These are phyloP conservation scores for Pangasianodon hypophthalmus DNA, from an alignment of 2,113 vertebrate genomes.

Conservation along the genomic window DNA sequence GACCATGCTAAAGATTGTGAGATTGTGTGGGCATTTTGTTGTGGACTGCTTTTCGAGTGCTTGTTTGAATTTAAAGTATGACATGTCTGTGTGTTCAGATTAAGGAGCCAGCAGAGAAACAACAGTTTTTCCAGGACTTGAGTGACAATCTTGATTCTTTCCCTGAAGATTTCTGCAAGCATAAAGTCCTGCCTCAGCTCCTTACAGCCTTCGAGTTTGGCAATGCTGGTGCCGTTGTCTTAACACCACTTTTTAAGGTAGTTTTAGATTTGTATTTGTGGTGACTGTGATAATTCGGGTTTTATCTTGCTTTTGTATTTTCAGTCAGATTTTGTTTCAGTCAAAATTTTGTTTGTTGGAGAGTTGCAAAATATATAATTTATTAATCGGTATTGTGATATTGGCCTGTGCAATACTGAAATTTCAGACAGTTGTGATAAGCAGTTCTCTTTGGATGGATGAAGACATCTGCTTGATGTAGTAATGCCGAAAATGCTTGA, in stretches of 20 bases:
- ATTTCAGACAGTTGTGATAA: not conserved
- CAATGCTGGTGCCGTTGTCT: conserved; percentile 83
- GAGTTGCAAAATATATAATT: not conserved
- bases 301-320: not conserved
- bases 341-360: not conserved
- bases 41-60: not conserved
- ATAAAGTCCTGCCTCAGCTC: conserved; percentile 90
- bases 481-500: not conserved
- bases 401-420: not conserved
- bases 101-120: conserved; percentile 86
- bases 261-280: not conserved
- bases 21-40: not conserved
- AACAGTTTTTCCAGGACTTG: conserved; percentile 89
- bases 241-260: conserved; percentile 90
- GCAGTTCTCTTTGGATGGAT: not conserved
- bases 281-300: not conserved
- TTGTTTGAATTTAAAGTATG: not conserved
- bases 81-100: conserved; percentile 71
- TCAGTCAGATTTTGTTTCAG: too few species aligned
- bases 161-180: conserved; percentile 89
- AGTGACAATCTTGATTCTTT: conserved; percentile 86
- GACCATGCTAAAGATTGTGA: not conserved
- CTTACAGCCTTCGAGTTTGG: conserved; percentile 90
- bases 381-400: not conserved
- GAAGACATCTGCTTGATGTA: not conserved